Conservation (phyloP, 2,888 invertebrate genomes). For the Xiphydria camelus region DNA sequence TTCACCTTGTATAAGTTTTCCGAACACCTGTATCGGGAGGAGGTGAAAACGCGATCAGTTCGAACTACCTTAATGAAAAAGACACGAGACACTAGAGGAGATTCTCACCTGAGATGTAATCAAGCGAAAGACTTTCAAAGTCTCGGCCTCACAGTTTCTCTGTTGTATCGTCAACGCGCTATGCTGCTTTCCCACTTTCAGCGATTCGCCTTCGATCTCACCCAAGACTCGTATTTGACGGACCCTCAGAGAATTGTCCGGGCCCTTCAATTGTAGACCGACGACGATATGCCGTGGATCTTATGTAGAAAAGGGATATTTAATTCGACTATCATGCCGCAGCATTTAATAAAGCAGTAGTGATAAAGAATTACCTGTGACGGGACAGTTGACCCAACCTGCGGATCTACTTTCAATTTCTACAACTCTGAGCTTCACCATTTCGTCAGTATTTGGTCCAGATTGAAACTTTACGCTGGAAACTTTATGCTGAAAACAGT, state of each 20-base stretch:
- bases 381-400: conserved; percentile 88
- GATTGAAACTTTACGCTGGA: conserved; percentile 82
- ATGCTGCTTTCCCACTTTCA: conserved; percentile 61
- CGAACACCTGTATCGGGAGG: conserved; percentile 87
- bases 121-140: conserved; percentile 86
- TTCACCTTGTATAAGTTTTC: conserved; percentile 80
- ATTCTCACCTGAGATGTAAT: conserved; percentile 80
- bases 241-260: conserved; percentile 86
- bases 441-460: conserved; percentile 80
- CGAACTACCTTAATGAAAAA: no score
- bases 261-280: conserved; percentile 85
- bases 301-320: conserved; percentile 21
- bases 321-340: conserved; percentile 3
- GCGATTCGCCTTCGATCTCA: conserved; percentile 63
- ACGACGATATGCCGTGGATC: conserved; percentile 65
- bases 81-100: not conserved
- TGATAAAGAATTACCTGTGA: conserved; percentile 64
- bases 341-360: not conserved
- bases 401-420: conserved; percentile 85
- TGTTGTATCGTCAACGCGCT: conserved; percentile 73
- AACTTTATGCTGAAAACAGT: conserved; percentile 79
- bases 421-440: conserved; percentile 77
- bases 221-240: conserved; percentile 79
- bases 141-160: conserved; percentile 87
- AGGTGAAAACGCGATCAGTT: conserved; percentile 14